Percentiles rank a stretch among this genome's conserved stretches.
Conservation (phyloP, 2,113 vertebrate genomes). For the Thermophis baileyi region DNA sequence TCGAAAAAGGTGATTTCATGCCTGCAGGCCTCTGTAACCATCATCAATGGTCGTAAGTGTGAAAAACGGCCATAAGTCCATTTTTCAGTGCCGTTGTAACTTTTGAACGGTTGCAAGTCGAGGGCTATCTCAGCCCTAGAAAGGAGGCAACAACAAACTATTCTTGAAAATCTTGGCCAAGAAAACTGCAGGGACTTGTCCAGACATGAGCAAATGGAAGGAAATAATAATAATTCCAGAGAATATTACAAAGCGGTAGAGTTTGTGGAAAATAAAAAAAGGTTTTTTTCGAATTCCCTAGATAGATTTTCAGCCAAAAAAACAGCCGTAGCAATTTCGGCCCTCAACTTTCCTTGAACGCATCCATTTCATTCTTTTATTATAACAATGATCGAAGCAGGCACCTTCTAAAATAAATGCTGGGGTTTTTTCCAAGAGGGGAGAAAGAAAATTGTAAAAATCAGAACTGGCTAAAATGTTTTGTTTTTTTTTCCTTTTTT, state of each 20-base stretch:
- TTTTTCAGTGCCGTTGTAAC: no score
- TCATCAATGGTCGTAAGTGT: no score
- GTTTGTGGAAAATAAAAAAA: neutral
- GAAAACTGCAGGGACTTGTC: no score
- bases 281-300: neutral
- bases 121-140: no score
- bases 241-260: accelerated
- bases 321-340: neutral
- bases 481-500: accelerated
- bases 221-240: neutral
- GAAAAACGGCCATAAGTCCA: no score
- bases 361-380: neutral
- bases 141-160: no score
- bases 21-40: no score
- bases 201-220: no score
- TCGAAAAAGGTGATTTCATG: no score
- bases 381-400: neutral
- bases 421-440: neutral
- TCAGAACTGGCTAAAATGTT: neutral
- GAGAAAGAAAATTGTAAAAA: neutral
- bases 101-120: no score
- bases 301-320: neutral
- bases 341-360: no score
- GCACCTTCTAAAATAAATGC: neutral
- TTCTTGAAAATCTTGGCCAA: no score